These are phyloP conservation scores for Drosophila acutilabella DNA, from an alignment of 2,888 invertebrate species.

Conservation along the genomic window DNA sequence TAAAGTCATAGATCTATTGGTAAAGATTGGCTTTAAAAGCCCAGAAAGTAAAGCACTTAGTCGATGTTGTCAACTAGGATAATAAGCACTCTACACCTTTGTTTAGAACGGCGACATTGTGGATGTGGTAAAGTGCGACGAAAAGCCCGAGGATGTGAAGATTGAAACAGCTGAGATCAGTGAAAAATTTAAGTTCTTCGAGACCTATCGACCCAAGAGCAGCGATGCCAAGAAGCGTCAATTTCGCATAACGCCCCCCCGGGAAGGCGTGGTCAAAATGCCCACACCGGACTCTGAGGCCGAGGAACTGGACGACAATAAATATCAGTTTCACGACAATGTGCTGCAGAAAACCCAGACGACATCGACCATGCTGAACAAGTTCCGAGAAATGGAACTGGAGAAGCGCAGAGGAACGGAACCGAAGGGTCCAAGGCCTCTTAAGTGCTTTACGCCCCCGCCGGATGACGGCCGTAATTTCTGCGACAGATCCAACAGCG, in stretches of 20 bases:
- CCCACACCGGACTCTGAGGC: slow-evolving; percentile 83
- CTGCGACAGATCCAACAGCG: slow-evolving; percentile 84
- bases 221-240: slow-evolving; percentile 87
- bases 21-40: too few species aligned
- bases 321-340: slow-evolving; percentile 64
- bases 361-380: slow-evolving; percentile 93
- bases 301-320: slow-evolving; percentile 85
- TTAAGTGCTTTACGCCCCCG: slow-evolving; percentile 96
- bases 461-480: slow-evolving; percentile 87
- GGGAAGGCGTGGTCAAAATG: slow-evolving; percentile 90
- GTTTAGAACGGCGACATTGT: slow-evolving; percentile 85
- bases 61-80: too few species aligned
- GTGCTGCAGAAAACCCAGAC: slow-evolving; percentile 88
- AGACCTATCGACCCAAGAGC: slow-evolving; percentile 89
- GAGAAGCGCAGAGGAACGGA: slow-evolving; percentile 84
- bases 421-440: slow-evolving; percentile 89
- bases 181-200: slow-evolving; percentile 95
- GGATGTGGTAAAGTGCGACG: slow-evolving; percentile 91
- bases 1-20: too few species aligned
- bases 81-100: too few species aligned
- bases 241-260: slow-evolving; percentile 95
- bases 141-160: slow-evolving; percentile 90
- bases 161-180: slow-evolving; percentile 93
- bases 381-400: slow-evolving; percentile 95
- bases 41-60: too few species aligned